Evolutionary conservation across 2,797 vertebrate genomes (phyloP).

Genomic region (Notamacropus eugenii): DNA sequence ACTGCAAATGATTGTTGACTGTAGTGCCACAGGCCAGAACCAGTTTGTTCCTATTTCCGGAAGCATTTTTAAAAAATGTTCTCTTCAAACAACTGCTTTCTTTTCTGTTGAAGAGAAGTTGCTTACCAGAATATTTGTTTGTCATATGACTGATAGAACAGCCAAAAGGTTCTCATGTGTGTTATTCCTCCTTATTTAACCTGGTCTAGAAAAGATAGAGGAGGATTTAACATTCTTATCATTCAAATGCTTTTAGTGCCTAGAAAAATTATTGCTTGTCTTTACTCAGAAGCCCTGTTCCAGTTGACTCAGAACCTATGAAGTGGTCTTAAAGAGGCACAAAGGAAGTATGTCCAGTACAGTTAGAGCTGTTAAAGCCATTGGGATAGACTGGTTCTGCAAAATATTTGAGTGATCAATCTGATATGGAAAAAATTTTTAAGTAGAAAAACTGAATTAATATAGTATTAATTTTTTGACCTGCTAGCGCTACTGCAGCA

Average conservation of each 20-base stretch:
- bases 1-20: conserved; percentile 3
- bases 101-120: background rate
- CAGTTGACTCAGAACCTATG: background rate
- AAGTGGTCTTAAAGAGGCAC: background rate
- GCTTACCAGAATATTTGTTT: background rate
- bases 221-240: background rate
- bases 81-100: background rate
- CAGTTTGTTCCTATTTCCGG: background rate
- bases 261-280: background rate
- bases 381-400: background rate
- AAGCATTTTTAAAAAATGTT: background rate
- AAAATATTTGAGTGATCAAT: background rate
- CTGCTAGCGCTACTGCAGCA: background rate
- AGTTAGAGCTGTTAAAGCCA: background rate
- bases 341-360: background rate
- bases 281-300: background rate
- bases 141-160: background rate
- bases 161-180: background rate
- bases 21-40: background rate
- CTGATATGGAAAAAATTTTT: background rate
- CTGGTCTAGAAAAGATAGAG: background rate
- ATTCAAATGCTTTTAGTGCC: background rate
- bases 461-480: background rate
- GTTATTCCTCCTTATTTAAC: background rate
- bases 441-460: background rate